These are phyloP conservation scores for Struthidea cinerea DNA, from an alignment of 2,113 vertebrate species.

Conservation along the genomic window DNA sequence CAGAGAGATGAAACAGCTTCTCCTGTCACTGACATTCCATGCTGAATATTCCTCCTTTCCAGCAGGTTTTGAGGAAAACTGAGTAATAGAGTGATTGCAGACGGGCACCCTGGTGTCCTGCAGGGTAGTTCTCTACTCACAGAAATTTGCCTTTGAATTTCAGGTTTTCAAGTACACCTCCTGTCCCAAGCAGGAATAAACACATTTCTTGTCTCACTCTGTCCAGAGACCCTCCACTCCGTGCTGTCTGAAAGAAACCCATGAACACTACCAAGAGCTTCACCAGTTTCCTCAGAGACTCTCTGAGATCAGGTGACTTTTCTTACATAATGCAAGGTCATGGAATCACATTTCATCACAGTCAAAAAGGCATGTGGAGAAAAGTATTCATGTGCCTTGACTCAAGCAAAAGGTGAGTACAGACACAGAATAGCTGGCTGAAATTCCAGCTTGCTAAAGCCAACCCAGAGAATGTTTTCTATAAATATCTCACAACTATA, in stretches of 20 bases:
- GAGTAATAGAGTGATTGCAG: neutral
- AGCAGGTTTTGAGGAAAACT: neutral
- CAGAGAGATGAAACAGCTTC: neutral
- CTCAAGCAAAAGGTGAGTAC: neutral
- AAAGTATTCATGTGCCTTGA: neutral
- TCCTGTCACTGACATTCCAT: neutral
- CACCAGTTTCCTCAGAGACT: neutral
- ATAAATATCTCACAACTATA: neutral
- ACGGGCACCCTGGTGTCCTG: neutral
- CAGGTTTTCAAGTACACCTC: neutral
- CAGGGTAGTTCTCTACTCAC: neutral
- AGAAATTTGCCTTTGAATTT: neutral
- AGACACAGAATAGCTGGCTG: neutral
- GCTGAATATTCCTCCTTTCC: neutral
- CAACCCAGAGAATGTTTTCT: neutral
- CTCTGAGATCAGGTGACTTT: neutral
- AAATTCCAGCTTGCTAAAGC: neutral
- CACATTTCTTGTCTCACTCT: neutral
- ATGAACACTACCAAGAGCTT: neutral
- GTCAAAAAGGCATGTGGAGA: neutral
- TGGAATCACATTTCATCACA: neutral
- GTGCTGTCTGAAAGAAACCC: neutral
- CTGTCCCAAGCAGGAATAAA: neutral
- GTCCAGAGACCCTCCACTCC: neutral
- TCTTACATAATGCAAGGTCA: neutral